Percentiles rank a stretch among this genome's conserved stretches.
Conservation (phyloP, 2,797 vertebrate species). For the Kryptolebias ocellatus region DNA sequence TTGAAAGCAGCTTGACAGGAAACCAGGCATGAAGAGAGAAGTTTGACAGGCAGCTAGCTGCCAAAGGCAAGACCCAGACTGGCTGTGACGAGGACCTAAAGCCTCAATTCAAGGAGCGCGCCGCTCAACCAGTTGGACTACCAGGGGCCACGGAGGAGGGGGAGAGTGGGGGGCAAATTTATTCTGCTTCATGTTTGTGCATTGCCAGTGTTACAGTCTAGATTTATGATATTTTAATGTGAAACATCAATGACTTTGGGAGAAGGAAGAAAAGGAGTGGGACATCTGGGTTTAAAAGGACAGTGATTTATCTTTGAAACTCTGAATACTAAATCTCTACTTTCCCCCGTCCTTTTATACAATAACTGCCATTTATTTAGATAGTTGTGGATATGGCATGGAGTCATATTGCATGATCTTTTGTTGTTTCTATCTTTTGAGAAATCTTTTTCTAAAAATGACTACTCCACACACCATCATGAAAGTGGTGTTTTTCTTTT, state of each 20-base stretch:
- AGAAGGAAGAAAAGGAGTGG: not conserved
- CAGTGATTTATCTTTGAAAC: conserved; percentile 6
- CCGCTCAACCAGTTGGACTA: not conserved
- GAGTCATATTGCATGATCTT: conserved; percentile 36
- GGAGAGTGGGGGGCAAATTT: not conserved
- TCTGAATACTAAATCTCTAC: conserved; percentile 9
- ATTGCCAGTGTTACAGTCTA: not conserved
- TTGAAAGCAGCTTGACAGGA: not conserved
- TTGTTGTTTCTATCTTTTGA: conserved; percentile 22
- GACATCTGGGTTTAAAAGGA: not conserved
- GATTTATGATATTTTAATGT: not conserved
- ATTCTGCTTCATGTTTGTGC: not conserved
- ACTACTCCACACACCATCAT: conserved; percentile 38
- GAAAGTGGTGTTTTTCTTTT: conserved; percentile 56
- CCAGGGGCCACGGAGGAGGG: not conserved
- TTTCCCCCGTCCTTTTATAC: conserved; percentile 33
- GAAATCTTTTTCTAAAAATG: conserved; percentile 35
- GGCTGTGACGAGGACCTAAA: not conserved
- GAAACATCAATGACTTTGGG: not conserved
- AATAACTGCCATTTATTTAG: conserved; percentile 17
- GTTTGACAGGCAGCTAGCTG: not conserved
- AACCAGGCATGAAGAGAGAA: not conserved
- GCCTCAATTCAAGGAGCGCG: not conserved
- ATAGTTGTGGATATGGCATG: not conserved
- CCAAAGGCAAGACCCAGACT: not conserved